These are phyloP conservation scores for Chydorus sphaericus DNA, from an alignment of 2,888 invertebrate genomes.

Conservation along the genomic window DNA sequence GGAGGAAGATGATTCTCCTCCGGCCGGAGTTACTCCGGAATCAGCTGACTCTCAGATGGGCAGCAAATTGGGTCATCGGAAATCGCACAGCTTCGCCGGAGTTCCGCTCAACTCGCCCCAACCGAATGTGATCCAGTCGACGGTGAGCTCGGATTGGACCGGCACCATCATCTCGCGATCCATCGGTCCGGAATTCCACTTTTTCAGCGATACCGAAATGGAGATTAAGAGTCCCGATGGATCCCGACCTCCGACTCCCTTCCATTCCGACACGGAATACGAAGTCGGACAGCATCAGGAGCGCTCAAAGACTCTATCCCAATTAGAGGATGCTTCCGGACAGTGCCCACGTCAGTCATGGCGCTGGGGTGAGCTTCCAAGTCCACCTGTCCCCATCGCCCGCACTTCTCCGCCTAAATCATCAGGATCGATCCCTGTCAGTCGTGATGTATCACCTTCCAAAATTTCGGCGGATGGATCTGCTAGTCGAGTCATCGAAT, in stretches of 20 bases:
- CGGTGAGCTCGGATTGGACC: neutral
- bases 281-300: slow-evolving; percentile 35
- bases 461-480: neutral
- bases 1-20: neutral
- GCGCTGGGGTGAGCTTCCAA: slow-evolving; percentile 81
- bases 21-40: neutral
- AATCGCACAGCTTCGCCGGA: slow-evolving; percentile 2
- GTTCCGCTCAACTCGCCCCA: neutral
- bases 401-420: slow-evolving; percentile 19
- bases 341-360: slow-evolving; percentile 45
- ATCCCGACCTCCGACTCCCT: slow-evolving; percentile 64
- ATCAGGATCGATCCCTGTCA: neutral
- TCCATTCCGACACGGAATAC: slow-evolving; percentile 88
- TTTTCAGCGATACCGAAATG: slow-evolving; percentile 85
- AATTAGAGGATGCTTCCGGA: slow-evolving; percentile 18
- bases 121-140: neutral
- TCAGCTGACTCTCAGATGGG: neutral
- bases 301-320: slow-evolving; percentile 17
- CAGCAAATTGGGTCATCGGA: slow-evolving; percentile 6
- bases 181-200: slow-evolving; percentile 55
- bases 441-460: slow-evolving; percentile 5
- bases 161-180: slow-evolving; percentile 5
- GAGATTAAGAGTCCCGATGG: slow-evolving; percentile 28
- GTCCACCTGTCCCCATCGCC: slow-evolving; percentile 33
- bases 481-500: slow-evolving; percentile 24